Evolutionary conservation across 1,140 invertebrate species (phyloP), one percentile per base, ranked within the genome.

Genomic region (Limonius californicus): DNA sequence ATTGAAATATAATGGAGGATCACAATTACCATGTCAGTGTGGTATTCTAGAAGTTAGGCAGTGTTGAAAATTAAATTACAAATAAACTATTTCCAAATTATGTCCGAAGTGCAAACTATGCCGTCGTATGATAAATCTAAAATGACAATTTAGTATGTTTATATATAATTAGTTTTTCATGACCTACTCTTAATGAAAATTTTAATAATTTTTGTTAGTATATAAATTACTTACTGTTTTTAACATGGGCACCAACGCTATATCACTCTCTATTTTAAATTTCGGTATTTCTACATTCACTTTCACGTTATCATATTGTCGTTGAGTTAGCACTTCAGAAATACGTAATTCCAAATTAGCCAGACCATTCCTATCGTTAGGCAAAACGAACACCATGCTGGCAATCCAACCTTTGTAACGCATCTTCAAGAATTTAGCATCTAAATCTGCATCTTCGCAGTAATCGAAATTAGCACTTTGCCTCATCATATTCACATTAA

Each of bases 261-360:
- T 68, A 1, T 76, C 79, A 35, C 78, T 74, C 68, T 88, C 85
- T 20, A 88, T 72, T 69, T 85, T 86, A 68, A 89, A 89, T 69
- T 83, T 86, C 1, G 88, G 88, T 60, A 89, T 71, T 56, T 8
- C 12, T 19, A 61, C 19, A 20, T 18, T 16, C 1, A 61, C 59
- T 19, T 9, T 14, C 7, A 9, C 9, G n/a, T 35, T n/a, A 35
- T 35, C 32, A 12, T 23, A 12, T 21, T 54, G n/a, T 32, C 11
- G 20, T 7, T 18, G 50, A n/a, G 12, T 7, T n/a, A 14, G 12
- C 7, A 57, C 18, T 6, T 39, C 14, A 2, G 9, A 12, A 20
- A 45, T 1, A 8, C 59, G 19, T 14, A 27, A 14, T 62, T 67
- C 57, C 18, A 56, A 54, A 39, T 61, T 16, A 8, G 47, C 15